Conservation (phyloP, 2,113 vertebrate genomes). For the Stictonetta naevosa region DNA sequence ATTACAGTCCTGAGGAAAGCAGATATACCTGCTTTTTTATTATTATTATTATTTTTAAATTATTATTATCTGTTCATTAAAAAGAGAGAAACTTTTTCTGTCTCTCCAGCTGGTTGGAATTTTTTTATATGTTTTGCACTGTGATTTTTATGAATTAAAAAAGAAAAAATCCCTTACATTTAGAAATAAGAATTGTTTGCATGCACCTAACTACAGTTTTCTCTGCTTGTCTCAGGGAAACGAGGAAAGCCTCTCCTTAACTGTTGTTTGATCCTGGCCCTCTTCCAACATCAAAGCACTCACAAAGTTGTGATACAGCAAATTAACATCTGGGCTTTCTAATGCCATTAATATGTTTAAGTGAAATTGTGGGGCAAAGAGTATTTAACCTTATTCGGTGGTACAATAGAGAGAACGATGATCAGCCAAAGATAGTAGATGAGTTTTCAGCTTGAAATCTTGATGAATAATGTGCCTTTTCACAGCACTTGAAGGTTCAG, state of each 20-base stretch:
- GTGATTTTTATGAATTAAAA: background rate
- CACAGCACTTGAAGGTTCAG: background rate
- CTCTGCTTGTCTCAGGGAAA: background rate
- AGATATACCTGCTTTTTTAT: background rate
- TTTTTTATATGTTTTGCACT: background rate
- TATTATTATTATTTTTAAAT: accelerated
- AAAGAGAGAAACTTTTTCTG: background rate
- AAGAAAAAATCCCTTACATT: background rate
- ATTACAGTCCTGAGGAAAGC: background rate
- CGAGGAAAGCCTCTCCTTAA: background rate
- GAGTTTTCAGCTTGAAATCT: background rate
- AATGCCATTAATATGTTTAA: background rate
- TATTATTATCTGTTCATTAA: background rate
- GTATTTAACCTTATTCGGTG: background rate
- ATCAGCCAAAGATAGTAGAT: background rate
- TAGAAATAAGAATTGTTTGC: background rate
- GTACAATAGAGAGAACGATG: background rate
- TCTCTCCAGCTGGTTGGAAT: background rate
- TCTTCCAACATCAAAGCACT: background rate
- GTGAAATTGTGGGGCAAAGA: background rate
- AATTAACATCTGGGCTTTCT: background rate
- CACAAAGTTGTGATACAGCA: background rate
- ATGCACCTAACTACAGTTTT: accelerated
- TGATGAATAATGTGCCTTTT: background rate
- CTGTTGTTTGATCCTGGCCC: background rate